Evolutionary conservation across 2,888 invertebrate species (phyloP), one percentile per base, ranked within the genome.

Genomic region (Cataglyphis rosenhaueri): DNA sequence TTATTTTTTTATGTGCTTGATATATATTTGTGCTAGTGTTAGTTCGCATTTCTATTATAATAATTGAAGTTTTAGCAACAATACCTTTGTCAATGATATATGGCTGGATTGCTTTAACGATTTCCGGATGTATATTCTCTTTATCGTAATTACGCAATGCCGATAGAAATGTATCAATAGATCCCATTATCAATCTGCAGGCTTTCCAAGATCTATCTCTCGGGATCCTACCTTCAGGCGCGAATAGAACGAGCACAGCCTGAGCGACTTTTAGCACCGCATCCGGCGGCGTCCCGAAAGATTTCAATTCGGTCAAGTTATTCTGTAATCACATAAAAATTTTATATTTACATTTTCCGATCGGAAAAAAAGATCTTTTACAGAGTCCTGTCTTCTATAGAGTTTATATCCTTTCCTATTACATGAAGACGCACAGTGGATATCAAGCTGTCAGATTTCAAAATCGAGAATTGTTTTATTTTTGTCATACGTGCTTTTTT

Each of bases 141-240:
- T 99, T 99, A 93, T 99, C 98, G 91, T 98, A 98, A 93, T 97
- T 97, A 25, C 97, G 96, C 61, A 99, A 95, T 91, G 97, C 97
- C 88, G 97, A 96, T 70, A 99, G 95, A 93, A 99, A 99, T 89
- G 97, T 96, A 94, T 99, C 98, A 3, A 98, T 97, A 95, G 98
- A 98, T 15, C 96, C 97, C 98, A 99, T 99, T 96, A 98, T 97
- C 8, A 96, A 96, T 95, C 99, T 98, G 89, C 97, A 97, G 25
- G 97, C 96, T 93, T 98, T 99, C 99, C 99, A 99, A 38, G 97
- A 97, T 86, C 97, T 96, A 93, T 99, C 99, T 95, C 98, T 97
- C 0, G 99, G 98, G 76, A 99, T 96, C 95, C 98, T 98, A 4
- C 98, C 98, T 92, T 96, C 97, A 83, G 96, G 96, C 0, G 97